Percentiles rank a stretch among this genome's conserved stretches.
These are phyloP conservation scores for Lepus townsendii DNA, from an alignment of 2,797 vertebrate genomes.

Conservation along the genomic window DNA sequence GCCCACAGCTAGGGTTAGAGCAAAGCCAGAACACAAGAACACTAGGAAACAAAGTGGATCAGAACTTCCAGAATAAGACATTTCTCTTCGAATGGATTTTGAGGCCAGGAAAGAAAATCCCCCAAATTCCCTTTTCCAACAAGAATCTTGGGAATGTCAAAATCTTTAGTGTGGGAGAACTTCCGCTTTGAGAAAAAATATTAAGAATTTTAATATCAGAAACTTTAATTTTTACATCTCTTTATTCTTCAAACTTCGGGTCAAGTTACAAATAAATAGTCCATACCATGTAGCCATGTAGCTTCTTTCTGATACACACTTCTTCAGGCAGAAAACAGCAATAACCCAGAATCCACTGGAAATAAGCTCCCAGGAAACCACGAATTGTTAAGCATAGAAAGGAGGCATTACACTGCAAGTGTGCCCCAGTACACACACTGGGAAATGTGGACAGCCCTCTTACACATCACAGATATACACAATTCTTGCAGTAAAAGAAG, in stretches of 20 bases:
- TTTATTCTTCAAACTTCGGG: constrained; percentile 88
- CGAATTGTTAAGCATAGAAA: constrained; percentile 80
- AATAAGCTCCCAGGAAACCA: constrained; percentile 85
- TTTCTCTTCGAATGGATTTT: not conserved
- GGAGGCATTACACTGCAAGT: constrained; percentile 52
- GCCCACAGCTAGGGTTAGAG: not conserved
- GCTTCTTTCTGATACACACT: constrained; percentile 82
- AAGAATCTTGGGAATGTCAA: constrained; percentile 29
- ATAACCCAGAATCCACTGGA: constrained; percentile 81
- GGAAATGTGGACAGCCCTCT: constrained; percentile 58
- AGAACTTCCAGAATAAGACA: not conserved
- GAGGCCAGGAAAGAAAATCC: not conserved
- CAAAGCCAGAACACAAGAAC: not conserved
- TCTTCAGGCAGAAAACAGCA: constrained; percentile 83
- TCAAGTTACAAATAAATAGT: constrained; percentile 95
- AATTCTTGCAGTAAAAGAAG: constrained; percentile 53
- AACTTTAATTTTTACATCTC: constrained; percentile 77
- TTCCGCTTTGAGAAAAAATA: constrained; percentile 6
- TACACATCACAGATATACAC: constrained; percentile 64
- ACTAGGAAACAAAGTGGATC: not conserved
- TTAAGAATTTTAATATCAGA: constrained; percentile 67
- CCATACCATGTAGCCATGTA: constrained; percentile 86
- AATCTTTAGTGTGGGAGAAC: not conserved
- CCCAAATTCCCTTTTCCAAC: constrained; percentile 9
- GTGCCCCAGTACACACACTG: constrained; percentile 45